Evolutionary conservation across 2,888 invertebrate genomes (phyloP).

Genomic region (Drosophila nr. medialis): DNA sequence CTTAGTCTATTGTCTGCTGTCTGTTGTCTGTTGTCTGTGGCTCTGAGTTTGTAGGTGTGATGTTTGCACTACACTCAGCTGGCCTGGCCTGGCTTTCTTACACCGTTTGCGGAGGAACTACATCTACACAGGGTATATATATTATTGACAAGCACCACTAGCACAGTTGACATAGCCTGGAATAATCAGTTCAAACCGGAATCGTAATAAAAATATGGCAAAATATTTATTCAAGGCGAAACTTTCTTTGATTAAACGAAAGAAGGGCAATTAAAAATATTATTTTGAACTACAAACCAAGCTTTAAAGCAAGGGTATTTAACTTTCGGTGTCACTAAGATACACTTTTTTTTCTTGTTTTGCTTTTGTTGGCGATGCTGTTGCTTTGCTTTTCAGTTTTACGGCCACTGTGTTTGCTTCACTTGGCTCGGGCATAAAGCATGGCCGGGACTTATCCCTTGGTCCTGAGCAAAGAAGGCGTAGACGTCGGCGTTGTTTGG

Average conservation of each 20-base stretch:
- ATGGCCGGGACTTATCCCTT: slow-evolving; percentile 29
- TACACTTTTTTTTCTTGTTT: not conserved
- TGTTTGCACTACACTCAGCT: slow-evolving; percentile 81
- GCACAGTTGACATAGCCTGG: not conserved
- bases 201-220: not conserved
- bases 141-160: not conserved
- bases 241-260: not conserved
- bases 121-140: not conserved
- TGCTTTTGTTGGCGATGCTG: slow-evolving; percentile 27
- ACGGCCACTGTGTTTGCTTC: slow-evolving; percentile 59
- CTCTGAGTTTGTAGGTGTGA: slow-evolving; percentile 67
- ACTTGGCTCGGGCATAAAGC: slow-evolving; percentile 56
- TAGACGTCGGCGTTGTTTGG: slow-evolving; percentile 10
- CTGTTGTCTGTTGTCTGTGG: slow-evolving; percentile 7
- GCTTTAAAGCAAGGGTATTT: not conserved
- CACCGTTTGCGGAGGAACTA: not conserved
- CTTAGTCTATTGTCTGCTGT: not conserved
- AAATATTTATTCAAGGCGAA: not conserved
- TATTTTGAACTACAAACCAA: not conserved
- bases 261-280: not conserved
- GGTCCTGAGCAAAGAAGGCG: slow-evolving; percentile 11
- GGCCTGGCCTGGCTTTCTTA: slow-evolving; percentile 38
- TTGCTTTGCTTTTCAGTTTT: slow-evolving; percentile 47
- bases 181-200: not conserved
- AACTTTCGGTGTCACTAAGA: not conserved